Conservation (phyloP, 2,888 invertebrate genomes). For the Bellardia pandia region DNA sequence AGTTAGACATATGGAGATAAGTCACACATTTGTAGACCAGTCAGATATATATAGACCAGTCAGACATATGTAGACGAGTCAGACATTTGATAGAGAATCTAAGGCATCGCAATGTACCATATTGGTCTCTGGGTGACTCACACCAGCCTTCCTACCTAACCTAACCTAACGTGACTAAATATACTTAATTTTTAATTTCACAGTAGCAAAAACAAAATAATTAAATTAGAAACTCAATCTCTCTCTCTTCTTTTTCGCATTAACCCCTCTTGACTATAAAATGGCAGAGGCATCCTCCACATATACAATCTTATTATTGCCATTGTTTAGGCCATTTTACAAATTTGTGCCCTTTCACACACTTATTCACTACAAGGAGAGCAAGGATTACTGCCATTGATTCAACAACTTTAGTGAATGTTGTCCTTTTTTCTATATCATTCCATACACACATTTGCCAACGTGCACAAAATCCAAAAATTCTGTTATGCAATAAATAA, state of each 20-base stretch:
- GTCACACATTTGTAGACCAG: no score
- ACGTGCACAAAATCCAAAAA: conserved; percentile 68
- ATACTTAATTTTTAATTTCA: conserved; percentile 15
- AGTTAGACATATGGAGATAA: no score
- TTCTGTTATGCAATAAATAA: neutral
- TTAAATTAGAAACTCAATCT: neutral
- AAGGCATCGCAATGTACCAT: no score
- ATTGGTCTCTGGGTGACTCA: no score
- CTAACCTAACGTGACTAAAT: neutral
- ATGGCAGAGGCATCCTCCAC: neutral
- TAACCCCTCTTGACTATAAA: neutral
- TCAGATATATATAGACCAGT: no score
- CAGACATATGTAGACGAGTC: no score
- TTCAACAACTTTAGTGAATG: neutral
- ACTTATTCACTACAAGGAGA: neutral
- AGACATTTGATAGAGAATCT: no score
- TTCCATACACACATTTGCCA: conserved; percentile 22
- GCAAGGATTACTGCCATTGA: neutral
- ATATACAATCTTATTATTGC: neutral
- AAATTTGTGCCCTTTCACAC: conserved; percentile 38
- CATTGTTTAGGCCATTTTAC: conserved; percentile 35
- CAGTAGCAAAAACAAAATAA: neutral
- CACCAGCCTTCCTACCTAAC: no score
- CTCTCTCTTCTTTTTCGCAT: neutral
- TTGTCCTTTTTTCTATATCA: neutral